Evolutionary conservation across 2,113 vertebrate genomes (phyloP).

Genomic region (Vombatus ursinus): DNA sequence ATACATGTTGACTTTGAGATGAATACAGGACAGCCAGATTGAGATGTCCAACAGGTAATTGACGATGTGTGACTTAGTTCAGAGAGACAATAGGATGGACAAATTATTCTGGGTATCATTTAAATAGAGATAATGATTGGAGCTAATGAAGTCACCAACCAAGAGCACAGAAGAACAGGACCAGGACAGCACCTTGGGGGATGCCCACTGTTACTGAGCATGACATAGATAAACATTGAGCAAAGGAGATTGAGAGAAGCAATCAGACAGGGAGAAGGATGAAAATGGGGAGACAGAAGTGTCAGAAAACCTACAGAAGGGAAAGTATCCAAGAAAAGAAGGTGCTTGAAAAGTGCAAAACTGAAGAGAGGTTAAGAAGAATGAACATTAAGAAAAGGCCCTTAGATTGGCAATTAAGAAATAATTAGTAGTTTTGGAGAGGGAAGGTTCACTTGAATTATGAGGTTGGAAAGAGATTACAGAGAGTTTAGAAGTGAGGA

Average conservation of each 20-base stretch:
- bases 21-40: background rate
- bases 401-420: background rate
- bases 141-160: background rate
- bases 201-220: background rate
- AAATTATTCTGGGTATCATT: background rate
- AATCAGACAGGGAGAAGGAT: background rate
- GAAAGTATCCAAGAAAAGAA: background rate
- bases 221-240: background rate
- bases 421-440: background rate
- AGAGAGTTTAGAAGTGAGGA: background rate
- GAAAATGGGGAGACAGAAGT: background rate
- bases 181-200: background rate
- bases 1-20: background rate
- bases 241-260: background rate
- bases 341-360: background rate
- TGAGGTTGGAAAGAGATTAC: background rate
- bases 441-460: background rate
- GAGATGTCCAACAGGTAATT: background rate
- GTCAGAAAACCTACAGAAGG: background rate
- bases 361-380: background rate
- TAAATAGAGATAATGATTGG: background rate
- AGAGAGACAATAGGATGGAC: background rate
- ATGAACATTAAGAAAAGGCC: background rate
- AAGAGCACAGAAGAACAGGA: background rate
- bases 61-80: background rate